A percentile compares a stretch with the other conserved stretches of the same genome.
Conservation (phyloP, 2,113 vertebrate species). For the Lipophrys pholis region DNA sequence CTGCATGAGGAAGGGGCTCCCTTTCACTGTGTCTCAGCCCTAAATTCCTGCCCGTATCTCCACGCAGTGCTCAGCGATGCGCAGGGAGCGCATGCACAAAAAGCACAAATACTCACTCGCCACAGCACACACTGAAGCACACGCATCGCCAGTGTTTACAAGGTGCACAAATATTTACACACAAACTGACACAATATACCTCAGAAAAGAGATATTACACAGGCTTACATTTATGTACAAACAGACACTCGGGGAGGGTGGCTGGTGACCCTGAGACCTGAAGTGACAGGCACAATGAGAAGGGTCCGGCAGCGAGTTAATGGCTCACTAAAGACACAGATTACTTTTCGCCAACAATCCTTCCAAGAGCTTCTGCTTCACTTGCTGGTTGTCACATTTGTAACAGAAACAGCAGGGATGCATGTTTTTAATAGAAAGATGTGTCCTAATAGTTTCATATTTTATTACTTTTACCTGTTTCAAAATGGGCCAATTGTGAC, state of each 20-base stretch:
- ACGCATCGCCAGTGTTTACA: slow-evolving; percentile 22
- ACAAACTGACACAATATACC: slow-evolving; percentile 6
- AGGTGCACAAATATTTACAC: slow-evolving; percentile 24
- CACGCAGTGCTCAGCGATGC: slow-evolving; percentile 60
- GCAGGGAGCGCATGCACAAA: slow-evolving; percentile 34
- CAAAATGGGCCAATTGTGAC: too few relatives aligned
- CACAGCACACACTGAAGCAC: slow-evolving; percentile 4
- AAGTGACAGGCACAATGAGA: slow-evolving; percentile 51
- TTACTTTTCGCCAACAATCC: too few relatives aligned
- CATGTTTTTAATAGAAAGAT: too few relatives aligned
- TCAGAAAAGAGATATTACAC: slow-evolving; percentile 3
- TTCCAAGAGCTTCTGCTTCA: too few relatives aligned
- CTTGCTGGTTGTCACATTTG: too few relatives aligned
- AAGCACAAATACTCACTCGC: slow-evolving; percentile 15
- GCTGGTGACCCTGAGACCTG: slow-evolving; percentile 36
- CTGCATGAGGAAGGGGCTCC: slow-evolving; percentile 69
- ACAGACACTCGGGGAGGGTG: not conserved
- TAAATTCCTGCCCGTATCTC: slow-evolving; percentile 72
- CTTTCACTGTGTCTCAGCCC: slow-evolving; percentile 58
- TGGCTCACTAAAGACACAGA: slow-evolving; percentile 28
- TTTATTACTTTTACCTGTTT: too few relatives aligned
- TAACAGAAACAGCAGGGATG: too few relatives aligned
- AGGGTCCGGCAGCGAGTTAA: slow-evolving; percentile 47
- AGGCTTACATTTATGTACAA: not conserved
- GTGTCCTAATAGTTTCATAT: too few relatives aligned